Evolutionary conservation across 2,797 vertebrate species (phyloP).

Genomic region (Artibeus lituratus): DNA sequence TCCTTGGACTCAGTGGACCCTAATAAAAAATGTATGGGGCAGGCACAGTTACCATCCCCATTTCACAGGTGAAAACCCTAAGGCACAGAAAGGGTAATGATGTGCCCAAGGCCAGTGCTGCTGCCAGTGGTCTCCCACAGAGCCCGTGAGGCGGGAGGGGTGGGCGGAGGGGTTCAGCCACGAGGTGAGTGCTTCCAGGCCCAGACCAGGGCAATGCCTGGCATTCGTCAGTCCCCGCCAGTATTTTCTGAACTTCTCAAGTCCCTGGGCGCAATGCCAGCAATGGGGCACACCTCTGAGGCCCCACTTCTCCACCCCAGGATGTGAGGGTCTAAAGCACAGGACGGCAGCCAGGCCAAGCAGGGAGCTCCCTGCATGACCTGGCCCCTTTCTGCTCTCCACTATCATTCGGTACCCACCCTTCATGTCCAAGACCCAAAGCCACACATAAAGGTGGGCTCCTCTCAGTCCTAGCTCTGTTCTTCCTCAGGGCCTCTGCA

Average conservation of each 20-base stretch:
- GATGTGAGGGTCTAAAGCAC: not conserved
- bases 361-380: not conserved
- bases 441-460: not conserved
- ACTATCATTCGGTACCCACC: not conserved
- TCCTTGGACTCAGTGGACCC: not conserved
- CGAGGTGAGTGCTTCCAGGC: not conserved
- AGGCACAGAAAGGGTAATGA: not conserved
- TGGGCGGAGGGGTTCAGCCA: not conserved
- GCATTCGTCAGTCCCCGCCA: not conserved
- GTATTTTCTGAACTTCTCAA: not conserved
- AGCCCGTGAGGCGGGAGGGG: accelerated
- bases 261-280: not conserved
- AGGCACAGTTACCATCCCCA: not conserved
- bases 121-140: not conserved
- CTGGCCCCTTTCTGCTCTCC: not conserved
- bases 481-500: not conserved
- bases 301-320: not conserved
- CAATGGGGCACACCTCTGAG: not conserved
- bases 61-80: not conserved
- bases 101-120: not conserved
- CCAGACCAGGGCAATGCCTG: not conserved
- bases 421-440: not conserved
- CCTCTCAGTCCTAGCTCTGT: not conserved
- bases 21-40: not conserved
- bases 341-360: not conserved